A percentile compares a stretch with the other conserved stretches of the same genome.
phyloP scores from a whole-genome alignment of 2,797 vertebrate genomes.

The Eutrigla gurnardus region DNA sequence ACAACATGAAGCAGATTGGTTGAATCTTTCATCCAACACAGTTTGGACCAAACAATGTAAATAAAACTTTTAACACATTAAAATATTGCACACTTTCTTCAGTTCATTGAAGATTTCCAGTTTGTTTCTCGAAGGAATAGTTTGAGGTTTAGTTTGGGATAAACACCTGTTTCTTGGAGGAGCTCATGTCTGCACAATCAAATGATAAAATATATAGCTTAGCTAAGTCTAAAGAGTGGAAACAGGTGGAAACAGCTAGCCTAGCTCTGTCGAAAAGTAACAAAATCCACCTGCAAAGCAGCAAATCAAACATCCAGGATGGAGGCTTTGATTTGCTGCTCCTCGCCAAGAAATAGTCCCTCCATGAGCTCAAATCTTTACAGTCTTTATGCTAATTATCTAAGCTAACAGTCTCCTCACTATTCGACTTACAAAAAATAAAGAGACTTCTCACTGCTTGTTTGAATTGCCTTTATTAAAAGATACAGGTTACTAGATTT shows the following conservation, averaged over 20 bases:
- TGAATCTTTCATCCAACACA: not conserved
- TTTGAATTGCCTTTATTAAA: slow-evolving; percentile 82
- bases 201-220: not conserved
- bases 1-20: not conserved
- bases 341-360: not conserved
- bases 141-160: not conserved
- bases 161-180: no score
- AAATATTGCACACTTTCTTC: not conserved
- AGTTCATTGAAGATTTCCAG: not conserved
- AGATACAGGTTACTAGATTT: slow-evolving; percentile 76
- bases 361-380: not conserved
- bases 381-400: not conserved
- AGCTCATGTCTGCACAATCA: not conserved
- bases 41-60: no score
- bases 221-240: no score
- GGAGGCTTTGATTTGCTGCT: not conserved
- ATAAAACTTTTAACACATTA: no score
- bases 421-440: not conserved
- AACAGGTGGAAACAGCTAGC: not conserved
- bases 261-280: no score
- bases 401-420: not conserved
- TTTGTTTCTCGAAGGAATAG: no score
- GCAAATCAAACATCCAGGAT: no score
- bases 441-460: not conserved
- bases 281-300: not conserved